Evolutionary conservation across 1,140 invertebrate species (phyloP).

Genomic region (Tetraneura akinire): DNA sequence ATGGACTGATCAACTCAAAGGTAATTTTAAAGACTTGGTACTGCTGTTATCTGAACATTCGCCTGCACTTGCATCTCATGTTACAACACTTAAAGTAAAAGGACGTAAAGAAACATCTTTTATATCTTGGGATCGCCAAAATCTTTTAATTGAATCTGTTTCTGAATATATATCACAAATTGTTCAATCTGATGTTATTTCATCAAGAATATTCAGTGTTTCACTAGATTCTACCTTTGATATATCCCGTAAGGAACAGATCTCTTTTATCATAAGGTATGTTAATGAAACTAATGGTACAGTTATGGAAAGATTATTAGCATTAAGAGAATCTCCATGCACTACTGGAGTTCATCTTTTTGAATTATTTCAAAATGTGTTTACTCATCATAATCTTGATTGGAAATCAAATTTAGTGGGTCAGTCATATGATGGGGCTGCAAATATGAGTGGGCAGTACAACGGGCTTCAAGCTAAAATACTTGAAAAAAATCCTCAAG

Average conservation of each 20-base stretch:
- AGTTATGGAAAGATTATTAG: constrained; percentile 6
- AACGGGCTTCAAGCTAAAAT: background rate
- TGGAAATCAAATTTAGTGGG: constrained; percentile 10
- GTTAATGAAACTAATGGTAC: background rate
- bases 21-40: constrained; percentile 2
- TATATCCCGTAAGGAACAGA: too few species aligned
- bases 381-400: background rate
- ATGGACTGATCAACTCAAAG: background rate
- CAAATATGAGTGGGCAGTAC: constrained; percentile 22
- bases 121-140: constrained; percentile 9
- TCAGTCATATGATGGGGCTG: constrained; percentile 32
- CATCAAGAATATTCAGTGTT: too few species aligned
- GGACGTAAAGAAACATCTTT: background rate
- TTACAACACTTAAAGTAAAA: background rate
- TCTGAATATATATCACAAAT: background rate
- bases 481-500: background rate
- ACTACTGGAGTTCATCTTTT: background rate
- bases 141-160: constrained; percentile 2
- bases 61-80: too few species aligned
- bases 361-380: constrained; percentile 16
- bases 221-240: too few species aligned
- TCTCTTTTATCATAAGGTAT: too few species aligned
- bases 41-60: background rate
- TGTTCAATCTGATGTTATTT: background rate
- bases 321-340: background rate